A percentile compares a stretch with the other conserved stretches of the same genome.
Conservation (phyloP, 2,797 vertebrate genomes). For the Notamacropus eugenii region DNA sequence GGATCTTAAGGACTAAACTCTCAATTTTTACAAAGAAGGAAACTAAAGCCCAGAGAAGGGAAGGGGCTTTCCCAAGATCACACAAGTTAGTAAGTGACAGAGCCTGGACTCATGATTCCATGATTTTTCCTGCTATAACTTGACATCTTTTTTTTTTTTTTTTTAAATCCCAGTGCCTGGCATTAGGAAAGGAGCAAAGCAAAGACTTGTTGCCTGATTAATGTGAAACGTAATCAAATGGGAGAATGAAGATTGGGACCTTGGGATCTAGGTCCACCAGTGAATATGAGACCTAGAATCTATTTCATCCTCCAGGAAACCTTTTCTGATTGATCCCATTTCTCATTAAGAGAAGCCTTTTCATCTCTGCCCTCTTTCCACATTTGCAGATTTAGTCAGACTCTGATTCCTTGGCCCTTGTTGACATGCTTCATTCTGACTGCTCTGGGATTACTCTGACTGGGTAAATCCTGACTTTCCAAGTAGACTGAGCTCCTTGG, state of each 20-base stretch:
- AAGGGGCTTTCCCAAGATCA: too few species aligned
- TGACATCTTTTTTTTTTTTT: too few species aligned
- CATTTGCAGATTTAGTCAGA: not conserved
- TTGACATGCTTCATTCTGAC: not conserved
- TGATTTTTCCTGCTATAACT: too few species aligned
- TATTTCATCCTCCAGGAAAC: not conserved
- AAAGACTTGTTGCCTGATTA: not conserved
- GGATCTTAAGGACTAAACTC: too few species aligned
- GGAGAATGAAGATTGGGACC: not conserved
- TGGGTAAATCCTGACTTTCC: not conserved
- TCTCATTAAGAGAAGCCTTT: not conserved
- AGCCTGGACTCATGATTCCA: too few species aligned
- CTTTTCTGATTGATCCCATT: not conserved
- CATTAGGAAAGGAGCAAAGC: not conserved
- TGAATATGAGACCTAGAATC: not conserved
- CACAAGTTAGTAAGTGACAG: too few species aligned
- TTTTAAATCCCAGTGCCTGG: too few species aligned
- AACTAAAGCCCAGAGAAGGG: too few species aligned
- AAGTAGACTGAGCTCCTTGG: not conserved
- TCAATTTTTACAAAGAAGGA: too few species aligned
- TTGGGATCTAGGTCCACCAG: not conserved
- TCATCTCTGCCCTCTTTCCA: not conserved
- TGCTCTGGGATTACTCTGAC: not conserved
- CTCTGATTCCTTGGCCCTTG: not conserved
- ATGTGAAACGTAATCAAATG: not conserved